Conservation (phyloP, 2,797 vertebrate species). For the Hirundo rustica region DNA sequence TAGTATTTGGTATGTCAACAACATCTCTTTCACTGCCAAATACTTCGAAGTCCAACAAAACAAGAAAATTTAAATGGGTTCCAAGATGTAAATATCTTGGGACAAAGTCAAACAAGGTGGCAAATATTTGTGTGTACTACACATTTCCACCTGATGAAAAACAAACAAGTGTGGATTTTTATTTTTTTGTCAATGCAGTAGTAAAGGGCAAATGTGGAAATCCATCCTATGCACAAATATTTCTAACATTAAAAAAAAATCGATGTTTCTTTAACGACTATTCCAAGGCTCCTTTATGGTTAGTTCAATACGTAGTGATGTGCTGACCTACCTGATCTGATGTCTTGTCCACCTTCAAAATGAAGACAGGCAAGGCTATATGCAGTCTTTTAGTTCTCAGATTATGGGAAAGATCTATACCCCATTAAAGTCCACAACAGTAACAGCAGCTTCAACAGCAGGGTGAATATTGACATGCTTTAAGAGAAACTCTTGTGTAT, state of each 20-base stretch:
- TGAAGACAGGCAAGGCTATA: background rate
- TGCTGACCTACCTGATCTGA: background rate
- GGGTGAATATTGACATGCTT: background rate
- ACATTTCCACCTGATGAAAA: slow-evolving; percentile 59
- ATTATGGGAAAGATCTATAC: background rate
- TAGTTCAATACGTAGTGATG: background rate
- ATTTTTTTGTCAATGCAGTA: slow-evolving; percentile 61
- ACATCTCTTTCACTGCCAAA: slow-evolving; percentile 65
- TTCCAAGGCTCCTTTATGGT: background rate
- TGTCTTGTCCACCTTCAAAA: background rate
- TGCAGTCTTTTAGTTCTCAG: background rate
- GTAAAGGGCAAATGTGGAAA: slow-evolving; percentile 66
- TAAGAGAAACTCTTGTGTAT: background rate
- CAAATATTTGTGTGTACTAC: slow-evolving; percentile 58
- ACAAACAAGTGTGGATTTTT: slow-evolving; percentile 52
- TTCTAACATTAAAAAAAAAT: slow-evolving; percentile 26
- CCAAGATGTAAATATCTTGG: slow-evolving; percentile 67
- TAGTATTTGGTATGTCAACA: slow-evolving; percentile 68
- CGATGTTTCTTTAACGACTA: background rate
- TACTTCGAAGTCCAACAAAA: slow-evolving; percentile 59
- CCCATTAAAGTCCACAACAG: background rate
- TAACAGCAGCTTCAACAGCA: background rate
- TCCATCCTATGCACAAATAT: background rate
- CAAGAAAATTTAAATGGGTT: slow-evolving; percentile 66
- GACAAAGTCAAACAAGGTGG: slow-evolving; percentile 74